These are phyloP conservation scores for Heliconius melpomene DNA, from an alignment of 1,140 invertebrate genomes.

Conservation along the genomic window DNA sequence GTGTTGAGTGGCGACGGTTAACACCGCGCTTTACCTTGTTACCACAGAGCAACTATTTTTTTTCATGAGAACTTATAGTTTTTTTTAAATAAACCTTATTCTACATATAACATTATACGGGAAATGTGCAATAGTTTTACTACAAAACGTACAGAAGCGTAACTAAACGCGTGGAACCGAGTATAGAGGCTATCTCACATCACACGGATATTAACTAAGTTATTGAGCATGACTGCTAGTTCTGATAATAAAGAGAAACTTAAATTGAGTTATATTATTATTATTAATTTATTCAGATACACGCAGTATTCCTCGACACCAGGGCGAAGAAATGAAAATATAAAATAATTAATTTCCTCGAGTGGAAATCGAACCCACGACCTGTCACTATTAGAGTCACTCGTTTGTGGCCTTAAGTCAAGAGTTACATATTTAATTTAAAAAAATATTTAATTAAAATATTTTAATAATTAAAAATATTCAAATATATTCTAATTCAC, in stretches of 20 bases:
- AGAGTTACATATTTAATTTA: too few relatives aligned
- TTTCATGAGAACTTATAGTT: neutral
- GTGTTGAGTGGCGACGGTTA: too few relatives aligned
- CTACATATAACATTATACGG: neutral
- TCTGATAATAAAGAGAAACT: neutral
- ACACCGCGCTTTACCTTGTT: too few relatives aligned
- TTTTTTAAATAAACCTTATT: neutral
- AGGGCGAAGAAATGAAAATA: neutral
- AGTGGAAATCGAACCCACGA: neutral
- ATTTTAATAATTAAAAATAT: too few relatives aligned
- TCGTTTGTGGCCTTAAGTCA: neutral
- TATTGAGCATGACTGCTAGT: conserved; percentile 39
- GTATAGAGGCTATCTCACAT: conserved; percentile 29
- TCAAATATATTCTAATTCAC: too few relatives aligned
- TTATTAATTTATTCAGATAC: too few relatives aligned
- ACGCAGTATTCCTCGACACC: neutral
- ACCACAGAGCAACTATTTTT: neutral
- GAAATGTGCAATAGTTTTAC: conserved; percentile 2
- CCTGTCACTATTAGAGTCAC: neutral
- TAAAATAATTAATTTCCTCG: neutral
- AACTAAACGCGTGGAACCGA: conserved; percentile 29
- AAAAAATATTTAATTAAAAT: too few relatives aligned
- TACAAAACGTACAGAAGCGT: conserved; percentile 21
- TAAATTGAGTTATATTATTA: neutral
- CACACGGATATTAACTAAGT: conserved; percentile 39